Conservation (phyloP, 1,140 invertebrate species). For the Agraylea sexmaculata region DNA sequence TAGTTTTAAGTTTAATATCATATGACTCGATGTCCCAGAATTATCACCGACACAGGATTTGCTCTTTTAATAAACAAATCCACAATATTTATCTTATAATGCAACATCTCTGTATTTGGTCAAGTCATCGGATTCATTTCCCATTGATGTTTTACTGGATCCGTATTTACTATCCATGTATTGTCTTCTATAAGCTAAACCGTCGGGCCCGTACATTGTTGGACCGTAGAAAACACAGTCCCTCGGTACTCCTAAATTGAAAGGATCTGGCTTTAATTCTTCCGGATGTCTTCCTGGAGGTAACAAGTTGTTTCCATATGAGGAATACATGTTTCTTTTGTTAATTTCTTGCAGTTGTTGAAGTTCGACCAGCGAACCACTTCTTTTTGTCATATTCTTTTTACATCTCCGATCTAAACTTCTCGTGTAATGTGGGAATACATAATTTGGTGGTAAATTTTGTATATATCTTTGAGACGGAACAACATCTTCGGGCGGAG, state of each 20-base stretch:
- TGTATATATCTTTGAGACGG: slow-evolving; percentile 10
- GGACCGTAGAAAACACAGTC: slow-evolving; percentile 33
- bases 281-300: slow-evolving; percentile 15
- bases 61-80: too few relatives aligned
- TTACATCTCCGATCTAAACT: slow-evolving; percentile 18
- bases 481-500: slow-evolving; percentile 13
- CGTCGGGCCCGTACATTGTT: slow-evolving; percentile 15
- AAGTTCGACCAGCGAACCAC: slow-evolving; percentile 17
- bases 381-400: slow-evolving; percentile 12
- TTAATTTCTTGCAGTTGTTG: slow-evolving; percentile 19
- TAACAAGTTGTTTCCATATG: slow-evolving; percentile 19
- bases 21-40: too few relatives aligned
- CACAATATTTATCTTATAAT: slow-evolving; percentile 22
- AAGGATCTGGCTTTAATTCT: slow-evolving; percentile 31
- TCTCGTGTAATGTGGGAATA: slow-evolving; percentile 20
- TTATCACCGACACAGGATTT: too few relatives aligned
- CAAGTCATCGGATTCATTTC: slow-evolving; percentile 40
- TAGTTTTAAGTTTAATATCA: too few relatives aligned
- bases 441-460: slow-evolving; percentile 16
- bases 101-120: slow-evolving; percentile 41
- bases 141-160: slow-evolving; percentile 38
- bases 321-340: slow-evolving; percentile 18
- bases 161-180: slow-evolving; percentile 22
- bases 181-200: slow-evolving; percentile 16
- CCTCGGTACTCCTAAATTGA: slow-evolving; percentile 30